Percentiles rank a stretch among this genome's conserved stretches.
These are phyloP conservation scores for Stichodactyla mertensii DNA, from an alignment of 64 coral and sea anemone genomes.

Conservation along the genomic window DNA sequence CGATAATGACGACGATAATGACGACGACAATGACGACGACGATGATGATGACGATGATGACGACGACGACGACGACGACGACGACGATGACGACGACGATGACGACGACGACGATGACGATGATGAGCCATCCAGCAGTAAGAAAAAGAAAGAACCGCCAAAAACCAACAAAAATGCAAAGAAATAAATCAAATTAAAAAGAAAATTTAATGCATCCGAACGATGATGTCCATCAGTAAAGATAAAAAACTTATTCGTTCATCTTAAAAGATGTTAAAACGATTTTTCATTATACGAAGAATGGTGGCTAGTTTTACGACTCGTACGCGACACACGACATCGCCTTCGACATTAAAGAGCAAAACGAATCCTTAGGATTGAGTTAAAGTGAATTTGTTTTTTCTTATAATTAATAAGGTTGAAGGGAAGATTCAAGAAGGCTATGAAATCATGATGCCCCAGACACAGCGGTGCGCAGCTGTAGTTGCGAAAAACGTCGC, in stretches of 20 bases:
- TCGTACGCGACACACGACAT: too few relatives aligned
- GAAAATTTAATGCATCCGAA: neutral
- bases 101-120: slow-evolving; percentile 42
- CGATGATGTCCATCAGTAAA: neutral
- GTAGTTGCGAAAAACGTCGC: too few relatives aligned
- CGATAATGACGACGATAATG: slow-evolving; percentile 64
- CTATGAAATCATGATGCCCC: too few relatives aligned
- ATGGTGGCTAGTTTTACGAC: too few relatives aligned
- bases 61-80: slow-evolving; percentile 50
- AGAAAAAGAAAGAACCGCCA: slow-evolving; percentile 24
- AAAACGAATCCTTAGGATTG: too few relatives aligned
- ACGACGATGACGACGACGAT: slow-evolving; percentile 54
- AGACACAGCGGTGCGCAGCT: too few relatives aligned
- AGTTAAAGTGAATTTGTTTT: too few relatives aligned
- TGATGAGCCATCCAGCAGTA: slow-evolving; percentile 8
- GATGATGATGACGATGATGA: slow-evolving; percentile 61
- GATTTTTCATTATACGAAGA: too few relatives aligned
- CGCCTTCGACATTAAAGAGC: too few relatives aligned
- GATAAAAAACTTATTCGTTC: neutral
- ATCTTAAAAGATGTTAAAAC: too few relatives aligned
- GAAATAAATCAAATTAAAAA: neutral
- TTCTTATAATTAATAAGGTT: too few relatives aligned
- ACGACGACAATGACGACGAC: slow-evolving; percentile 52
- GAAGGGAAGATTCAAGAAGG: too few relatives aligned
- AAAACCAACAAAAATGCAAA: neutral